phyloP scores from a whole-genome alignment of 2,888 invertebrate genomes.

The Ceraclea dissimilis region DNA sequence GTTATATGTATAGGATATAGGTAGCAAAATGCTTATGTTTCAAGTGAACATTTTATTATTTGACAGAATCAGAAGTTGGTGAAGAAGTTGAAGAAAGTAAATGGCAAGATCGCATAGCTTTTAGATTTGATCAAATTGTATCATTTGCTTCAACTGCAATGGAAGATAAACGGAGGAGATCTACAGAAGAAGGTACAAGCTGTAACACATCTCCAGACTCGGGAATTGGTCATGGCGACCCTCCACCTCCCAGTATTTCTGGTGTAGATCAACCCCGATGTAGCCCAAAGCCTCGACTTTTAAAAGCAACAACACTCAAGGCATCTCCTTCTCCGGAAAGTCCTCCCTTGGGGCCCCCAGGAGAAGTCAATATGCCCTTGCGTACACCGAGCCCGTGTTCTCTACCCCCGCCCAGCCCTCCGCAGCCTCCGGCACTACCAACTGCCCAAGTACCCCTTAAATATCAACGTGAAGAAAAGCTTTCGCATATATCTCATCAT shows the following conservation, averaged over 20 bases:
- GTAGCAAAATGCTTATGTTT: too few relatives aligned
- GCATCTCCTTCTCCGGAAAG: conserved; percentile 43
- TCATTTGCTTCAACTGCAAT: conserved; percentile 89
- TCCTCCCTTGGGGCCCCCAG: conserved; percentile 33
- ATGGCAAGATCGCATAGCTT: conserved; percentile 90
- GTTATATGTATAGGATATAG: too few relatives aligned
- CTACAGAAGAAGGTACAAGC: conserved; percentile 65
- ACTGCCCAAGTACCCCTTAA: conserved; percentile 48
- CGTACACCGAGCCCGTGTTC: conserved; percentile 23
- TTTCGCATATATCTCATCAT: conserved; percentile 52
- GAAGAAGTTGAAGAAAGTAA: conserved; percentile 74
- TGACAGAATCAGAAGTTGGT: conserved; percentile 51
- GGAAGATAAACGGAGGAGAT: conserved; percentile 76
- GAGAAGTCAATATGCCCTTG: conserved; percentile 18
- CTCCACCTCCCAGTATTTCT: conserved; percentile 38
- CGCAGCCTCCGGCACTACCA: conserved; percentile 29
- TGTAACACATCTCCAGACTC: conserved; percentile 84
- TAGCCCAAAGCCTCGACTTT: conserved; percentile 34
- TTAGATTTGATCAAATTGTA: conserved; percentile 88
- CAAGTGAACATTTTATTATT: not conserved
- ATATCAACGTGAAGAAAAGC: conserved; percentile 50
- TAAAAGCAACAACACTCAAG: conserved; percentile 37
- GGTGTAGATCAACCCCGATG: conserved; percentile 31
- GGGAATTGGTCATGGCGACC: conserved; percentile 69
- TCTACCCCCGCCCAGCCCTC: conserved; percentile 20